These are phyloP conservation scores for Oxyruncus cristatus DNA, from an alignment of 2,113 vertebrate species.

Conservation along the genomic window DNA sequence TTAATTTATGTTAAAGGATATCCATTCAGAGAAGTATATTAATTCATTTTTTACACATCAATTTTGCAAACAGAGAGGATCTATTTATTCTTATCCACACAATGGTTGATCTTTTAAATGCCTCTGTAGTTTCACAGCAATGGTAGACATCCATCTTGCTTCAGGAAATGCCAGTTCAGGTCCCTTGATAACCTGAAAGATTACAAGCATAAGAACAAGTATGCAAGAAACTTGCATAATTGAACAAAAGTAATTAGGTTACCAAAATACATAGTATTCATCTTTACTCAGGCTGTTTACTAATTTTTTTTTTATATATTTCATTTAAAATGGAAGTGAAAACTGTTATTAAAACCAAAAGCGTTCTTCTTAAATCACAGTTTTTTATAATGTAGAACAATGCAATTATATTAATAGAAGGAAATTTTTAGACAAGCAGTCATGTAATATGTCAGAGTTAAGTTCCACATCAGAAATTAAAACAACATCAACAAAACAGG, in stretches of 20 bases:
- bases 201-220: background rate
- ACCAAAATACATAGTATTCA: background rate
- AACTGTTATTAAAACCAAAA: background rate
- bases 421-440: background rate
- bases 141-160: background rate
- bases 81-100: background rate
- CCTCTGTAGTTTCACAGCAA: background rate
- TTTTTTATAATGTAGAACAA: background rate
- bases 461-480: background rate
- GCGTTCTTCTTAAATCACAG: background rate
- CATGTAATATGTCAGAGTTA: background rate
- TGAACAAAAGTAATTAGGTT: conserved; percentile 25
- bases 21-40: background rate
- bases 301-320: background rate
- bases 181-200: conserved; percentile 5
- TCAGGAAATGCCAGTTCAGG: background rate
- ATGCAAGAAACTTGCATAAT: conserved; percentile 34
- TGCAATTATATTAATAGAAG: background rate
- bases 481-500: background rate
- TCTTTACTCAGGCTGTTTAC: background rate
- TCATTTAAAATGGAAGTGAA: background rate
- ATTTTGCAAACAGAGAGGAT: background rate
- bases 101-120: background rate
- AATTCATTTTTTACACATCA: background rate
- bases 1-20: background rate